These are phyloP conservation scores for Hetaerina americana DNA, from an alignment of 1,140 invertebrate genomes.

Conservation along the genomic window DNA sequence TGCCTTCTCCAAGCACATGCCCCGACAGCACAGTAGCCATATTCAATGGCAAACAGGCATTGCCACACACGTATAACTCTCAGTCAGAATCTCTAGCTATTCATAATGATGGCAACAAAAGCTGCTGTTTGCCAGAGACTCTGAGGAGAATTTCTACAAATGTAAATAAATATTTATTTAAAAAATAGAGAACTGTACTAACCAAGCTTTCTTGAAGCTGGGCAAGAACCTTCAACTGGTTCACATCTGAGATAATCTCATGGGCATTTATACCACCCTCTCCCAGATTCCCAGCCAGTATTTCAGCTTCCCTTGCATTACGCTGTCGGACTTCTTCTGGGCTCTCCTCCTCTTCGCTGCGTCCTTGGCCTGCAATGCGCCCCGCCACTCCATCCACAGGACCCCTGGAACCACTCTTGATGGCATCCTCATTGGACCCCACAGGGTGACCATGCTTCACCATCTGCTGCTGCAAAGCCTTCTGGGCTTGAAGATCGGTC, in stretches of 20 bases:
- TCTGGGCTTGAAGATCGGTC: constrained; percentile 52
- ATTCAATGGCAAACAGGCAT: too few relatives aligned
- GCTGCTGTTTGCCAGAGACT: too few relatives aligned
- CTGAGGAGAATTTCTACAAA: too few relatives aligned
- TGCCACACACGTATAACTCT: too few relatives aligned
- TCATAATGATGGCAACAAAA: too few relatives aligned
- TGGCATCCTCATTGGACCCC: constrained; percentile 19
- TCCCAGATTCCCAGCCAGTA: constrained; percentile 74
- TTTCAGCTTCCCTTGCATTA: constrained; percentile 80
- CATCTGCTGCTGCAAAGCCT: constrained; percentile 7
- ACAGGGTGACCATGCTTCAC: constrained; percentile 18
- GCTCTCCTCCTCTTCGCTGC: constrained; percentile 48
- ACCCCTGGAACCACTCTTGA: constrained; percentile 6
- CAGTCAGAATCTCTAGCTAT: too few relatives aligned
- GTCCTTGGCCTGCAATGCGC: constrained; percentile 31
- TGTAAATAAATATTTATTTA: constrained; percentile 4
- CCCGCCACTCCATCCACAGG: constrained; percentile 20
- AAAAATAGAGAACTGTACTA: constrained; percentile 23
- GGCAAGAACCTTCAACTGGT: constrained; percentile 65
- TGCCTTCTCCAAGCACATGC: too few relatives aligned
- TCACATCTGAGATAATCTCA: constrained; percentile 68
- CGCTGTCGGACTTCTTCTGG: constrained; percentile 64
- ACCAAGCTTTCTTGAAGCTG: constrained; percentile 86
- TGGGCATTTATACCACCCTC: constrained; percentile 71
- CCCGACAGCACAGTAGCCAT: too few relatives aligned